phyloP scores from a whole-genome alignment of 2,113 vertebrate species.

The Antigone vipio region DNA sequence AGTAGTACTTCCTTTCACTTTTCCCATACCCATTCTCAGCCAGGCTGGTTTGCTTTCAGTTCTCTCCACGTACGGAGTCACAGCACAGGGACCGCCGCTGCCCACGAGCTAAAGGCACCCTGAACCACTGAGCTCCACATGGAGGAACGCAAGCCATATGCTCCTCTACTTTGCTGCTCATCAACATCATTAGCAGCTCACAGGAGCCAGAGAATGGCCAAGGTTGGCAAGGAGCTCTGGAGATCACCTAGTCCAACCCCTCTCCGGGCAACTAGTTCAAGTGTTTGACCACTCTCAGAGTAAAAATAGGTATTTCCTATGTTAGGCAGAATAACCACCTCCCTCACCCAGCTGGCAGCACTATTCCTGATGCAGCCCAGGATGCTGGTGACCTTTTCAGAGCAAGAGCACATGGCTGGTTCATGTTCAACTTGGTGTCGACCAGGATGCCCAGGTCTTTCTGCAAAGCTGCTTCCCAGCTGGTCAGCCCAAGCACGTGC shows the following conservation, averaged over 20 bases:
- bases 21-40: not conserved
- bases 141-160: not conserved
- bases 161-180: not conserved
- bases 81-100: not conserved
- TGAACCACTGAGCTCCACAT: fast-evolving
- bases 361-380: not conserved
- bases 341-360: not conserved
- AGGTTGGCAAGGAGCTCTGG: not conserved
- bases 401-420: not conserved
- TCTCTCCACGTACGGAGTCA: fast-evolving
- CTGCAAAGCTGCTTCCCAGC: not conserved
- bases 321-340: not conserved
- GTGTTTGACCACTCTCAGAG: fast-evolving
- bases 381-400: not conserved
- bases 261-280: not conserved
- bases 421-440: not conserved
- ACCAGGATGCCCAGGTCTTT: not conserved
- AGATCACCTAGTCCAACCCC: not conserved
- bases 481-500: too few relatives aligned
- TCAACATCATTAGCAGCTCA: not conserved
- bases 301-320: fast-evolving
- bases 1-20: not conserved
- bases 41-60: fast-evolving
- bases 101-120: not conserved
- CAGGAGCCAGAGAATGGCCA: not conserved